These are phyloP conservation scores for Cladorhizidae sp. DNA, from an alignment of 37 sponge, comb jelly and placozoan genomes.

Conservation along the genomic window DNA sequence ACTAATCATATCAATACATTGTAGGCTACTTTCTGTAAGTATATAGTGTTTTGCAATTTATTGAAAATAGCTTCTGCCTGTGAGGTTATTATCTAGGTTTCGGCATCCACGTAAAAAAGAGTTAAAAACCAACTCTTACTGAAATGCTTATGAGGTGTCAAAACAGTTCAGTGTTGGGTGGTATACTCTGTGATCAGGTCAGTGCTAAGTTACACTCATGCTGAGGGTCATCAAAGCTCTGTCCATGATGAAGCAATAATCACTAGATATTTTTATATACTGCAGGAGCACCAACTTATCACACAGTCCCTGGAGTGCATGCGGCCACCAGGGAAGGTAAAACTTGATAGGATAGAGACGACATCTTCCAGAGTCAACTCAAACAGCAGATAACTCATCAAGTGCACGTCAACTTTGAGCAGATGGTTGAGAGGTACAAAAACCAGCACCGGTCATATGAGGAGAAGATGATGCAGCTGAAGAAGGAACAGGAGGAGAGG, in stretches of 20 bases:
- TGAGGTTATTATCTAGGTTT: too few relatives aligned
- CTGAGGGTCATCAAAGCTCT: too few relatives aligned
- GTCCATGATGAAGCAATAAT: neutral
- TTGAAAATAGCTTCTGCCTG: too few relatives aligned
- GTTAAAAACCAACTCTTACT: neutral
- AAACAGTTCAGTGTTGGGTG: neutral
- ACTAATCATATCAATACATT: too few relatives aligned
- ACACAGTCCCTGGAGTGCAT: conserved; percentile 76
- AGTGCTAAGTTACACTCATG: too few relatives aligned
- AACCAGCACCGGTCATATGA: conserved; percentile 41
- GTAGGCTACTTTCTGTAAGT: too few relatives aligned
- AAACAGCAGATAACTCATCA: conserved; percentile 84
- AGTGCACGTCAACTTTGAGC: conserved; percentile 84
- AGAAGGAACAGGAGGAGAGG: conserved; percentile 16
- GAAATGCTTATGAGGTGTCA: neutral
- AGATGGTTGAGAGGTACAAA: conserved; percentile 72
- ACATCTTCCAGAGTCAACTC: conserved; percentile 67
- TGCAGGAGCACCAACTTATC: conserved; percentile 63
- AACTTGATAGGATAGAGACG: conserved; percentile 70
- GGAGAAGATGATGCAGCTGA: neutral
- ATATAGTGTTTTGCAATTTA: too few relatives aligned
- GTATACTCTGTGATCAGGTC: too few relatives aligned
- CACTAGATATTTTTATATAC: neutral
- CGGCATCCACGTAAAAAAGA: too few relatives aligned
- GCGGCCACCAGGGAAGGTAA: conserved; percentile 63